Base-by-base conservation (phyloP, 2,797 vertebrate genomes). In the Glossophaga mutica region DNA sequence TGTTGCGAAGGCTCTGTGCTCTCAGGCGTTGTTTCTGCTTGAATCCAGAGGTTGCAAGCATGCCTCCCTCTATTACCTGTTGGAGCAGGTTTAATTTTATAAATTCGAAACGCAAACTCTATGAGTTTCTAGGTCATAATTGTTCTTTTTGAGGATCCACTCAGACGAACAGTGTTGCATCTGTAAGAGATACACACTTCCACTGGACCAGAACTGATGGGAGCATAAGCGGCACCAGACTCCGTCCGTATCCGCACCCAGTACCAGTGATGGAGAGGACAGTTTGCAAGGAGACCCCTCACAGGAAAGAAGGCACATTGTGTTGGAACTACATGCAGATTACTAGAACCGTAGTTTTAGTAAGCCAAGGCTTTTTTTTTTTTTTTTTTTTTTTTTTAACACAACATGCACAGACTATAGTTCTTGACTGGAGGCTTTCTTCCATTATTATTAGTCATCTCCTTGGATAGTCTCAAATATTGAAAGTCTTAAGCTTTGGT, bases 31-130 rank as follows among this genome's bases (percentile, higher is more conserved):
- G 88, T 95, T 97, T 98, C 95, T 97, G 96, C 97, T 97, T 97
- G 98, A 98, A 98, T 95, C 97, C 98, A 97, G 98, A 98, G 98
- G 97, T 98, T 97, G 96, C 97, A 97, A 90, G 98, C 96, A 97
- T 97, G 98, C 95, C 96, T 97, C 98, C 96, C 97, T 97, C 67
- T 98, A 95, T 98, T 98, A 98, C 98, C 98, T 98, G 98, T 97
- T 97, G 98, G 96, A 97, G 97, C 98, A 98, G 98, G 98, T 96
- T 98, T 98, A 98, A 98, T 98, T 99, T 98, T 98, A 98, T 98
- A 98, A 98, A 98, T 99, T 98, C 97, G 97, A 98, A 95, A 97
- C 98, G 98, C 98, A 94, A 98, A 98, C 98, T 98, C 98, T 98
- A 83, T 98, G 98, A 98, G 98, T 99, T 98, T 98, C 98, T 98